Evolutionary conservation across 2,797 vertebrate genomes (phyloP).

Genomic region (Synaphobranchus kaupii): DNA sequence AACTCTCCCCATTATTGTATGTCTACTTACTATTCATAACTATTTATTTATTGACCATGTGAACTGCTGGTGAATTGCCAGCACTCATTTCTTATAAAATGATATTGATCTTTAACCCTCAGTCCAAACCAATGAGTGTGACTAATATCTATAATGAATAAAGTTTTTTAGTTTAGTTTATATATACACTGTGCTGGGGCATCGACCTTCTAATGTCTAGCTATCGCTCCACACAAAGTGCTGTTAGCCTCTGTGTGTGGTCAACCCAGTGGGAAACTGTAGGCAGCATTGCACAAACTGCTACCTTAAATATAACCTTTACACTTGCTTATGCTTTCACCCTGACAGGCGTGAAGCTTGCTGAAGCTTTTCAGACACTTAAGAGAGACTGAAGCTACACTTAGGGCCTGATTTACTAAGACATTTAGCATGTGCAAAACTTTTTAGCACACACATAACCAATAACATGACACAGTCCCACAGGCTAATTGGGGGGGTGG

Average conservation of each 20-base stretch:
- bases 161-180: slow-evolving; percentile 61
- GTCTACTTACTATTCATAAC: slow-evolving; percentile 67
- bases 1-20: slow-evolving; percentile 55
- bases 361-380: not conserved
- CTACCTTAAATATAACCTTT: not conserved
- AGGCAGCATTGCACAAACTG: not conserved
- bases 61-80: slow-evolving; percentile 58
- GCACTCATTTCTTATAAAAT: slow-evolving; percentile 48
- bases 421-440: too few relatives aligned
- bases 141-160: slow-evolving; percentile 59
- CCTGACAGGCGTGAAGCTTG: not conserved
- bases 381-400: too few relatives aligned
- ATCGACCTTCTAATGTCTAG: not conserved
- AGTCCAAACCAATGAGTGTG: slow-evolving; percentile 61
- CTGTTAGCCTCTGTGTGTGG: not conserved
- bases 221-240: not conserved
- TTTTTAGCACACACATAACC: too few relatives aligned
- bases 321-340: not conserved
- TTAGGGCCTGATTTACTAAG: too few relatives aligned
- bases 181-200: slow-evolving; percentile 46
- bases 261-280: not conserved
- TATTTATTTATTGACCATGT: slow-evolving; percentile 60
- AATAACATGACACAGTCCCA: too few relatives aligned
- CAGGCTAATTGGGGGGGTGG: too few relatives aligned
- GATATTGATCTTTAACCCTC: slow-evolving; percentile 60